Evolutionary conservation across 2,888 invertebrate genomes (phyloP).

Genomic region (Horisme vitalbata): DNA sequence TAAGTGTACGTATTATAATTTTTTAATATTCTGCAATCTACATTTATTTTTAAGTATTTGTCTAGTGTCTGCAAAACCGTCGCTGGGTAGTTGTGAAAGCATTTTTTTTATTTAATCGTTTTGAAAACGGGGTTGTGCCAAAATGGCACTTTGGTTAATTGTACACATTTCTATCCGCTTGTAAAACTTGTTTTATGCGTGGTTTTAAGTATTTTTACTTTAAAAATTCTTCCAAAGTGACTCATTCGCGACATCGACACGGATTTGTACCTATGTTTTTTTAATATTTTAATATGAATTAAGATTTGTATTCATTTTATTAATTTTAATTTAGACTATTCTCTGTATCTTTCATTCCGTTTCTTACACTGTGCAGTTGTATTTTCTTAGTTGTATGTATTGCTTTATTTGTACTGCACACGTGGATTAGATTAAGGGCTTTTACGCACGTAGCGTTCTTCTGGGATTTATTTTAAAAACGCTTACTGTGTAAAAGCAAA

Average conservation of each 20-base stretch:
- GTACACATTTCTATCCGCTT: not conserved
- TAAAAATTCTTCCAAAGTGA: constrained; percentile 26
- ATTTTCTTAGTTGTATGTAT: constrained; percentile 20
- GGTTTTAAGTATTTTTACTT: not conserved
- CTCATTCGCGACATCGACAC: constrained; percentile 42
- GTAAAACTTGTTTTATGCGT: constrained; percentile 1
- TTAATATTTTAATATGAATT: constrained; percentile 45
- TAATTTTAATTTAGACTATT: constrained; percentile 51
- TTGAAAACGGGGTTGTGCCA: too few relatives aligned
- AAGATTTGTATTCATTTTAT: constrained; percentile 33
- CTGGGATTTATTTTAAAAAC: constrained; percentile 24
- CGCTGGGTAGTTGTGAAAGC: too few relatives aligned
- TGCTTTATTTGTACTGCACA: constrained; percentile 27
- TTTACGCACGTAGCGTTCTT: constrained; percentile 13
- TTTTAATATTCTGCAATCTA: too few relatives aligned
- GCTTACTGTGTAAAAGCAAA: constrained; percentile 32
- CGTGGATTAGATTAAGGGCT: constrained; percentile 17
- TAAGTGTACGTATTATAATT: too few relatives aligned
- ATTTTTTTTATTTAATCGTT: too few relatives aligned
- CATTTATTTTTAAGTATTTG: too few relatives aligned
- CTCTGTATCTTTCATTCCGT: constrained; percentile 72
- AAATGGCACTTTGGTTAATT: too few relatives aligned
- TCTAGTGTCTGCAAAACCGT: too few relatives aligned
- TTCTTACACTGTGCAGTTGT: constrained; percentile 30
- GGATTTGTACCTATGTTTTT: constrained; percentile 51